These are phyloP conservation scores for Pseudachorutes palmiensis DNA, from an alignment of 1,140 invertebrate species.

Conservation along the genomic window DNA sequence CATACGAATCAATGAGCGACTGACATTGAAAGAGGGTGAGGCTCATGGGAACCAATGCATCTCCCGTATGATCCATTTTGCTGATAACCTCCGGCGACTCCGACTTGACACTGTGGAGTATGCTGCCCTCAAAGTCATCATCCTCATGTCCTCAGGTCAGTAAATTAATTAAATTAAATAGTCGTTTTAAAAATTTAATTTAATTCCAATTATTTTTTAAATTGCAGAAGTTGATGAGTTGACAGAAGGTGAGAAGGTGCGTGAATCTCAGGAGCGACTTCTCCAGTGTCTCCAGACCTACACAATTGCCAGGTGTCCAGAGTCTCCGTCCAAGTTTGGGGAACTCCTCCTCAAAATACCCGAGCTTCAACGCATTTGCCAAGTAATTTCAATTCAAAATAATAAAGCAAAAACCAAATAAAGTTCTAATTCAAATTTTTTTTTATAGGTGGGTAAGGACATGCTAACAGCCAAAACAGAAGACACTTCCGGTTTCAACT, in stretches of 20 bases:
- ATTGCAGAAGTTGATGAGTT: conserved; percentile 77
- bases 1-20: conserved; percentile 37
- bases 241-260: conserved; percentile 80
- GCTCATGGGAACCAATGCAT: conserved; percentile 49
- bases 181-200: neutral
- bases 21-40: conserved; percentile 35
- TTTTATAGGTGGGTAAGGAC: conserved; percentile 75
- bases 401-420: too few relatives aligned
- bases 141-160: conserved; percentile 83
- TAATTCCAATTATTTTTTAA: too few relatives aligned
- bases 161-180: conserved; percentile 20
- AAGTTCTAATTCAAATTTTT: too few relatives aligned
- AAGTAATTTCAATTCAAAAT: too few relatives aligned
- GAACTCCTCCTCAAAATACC: conserved; percentile 86
- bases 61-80: conserved; percentile 87
- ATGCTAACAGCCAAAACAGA: conserved; percentile 75
- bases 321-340: conserved; percentile 88
- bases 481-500: conserved; percentile 76
- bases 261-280: conserved; percentile 86
- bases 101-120: conserved; percentile 94
- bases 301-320: conserved; percentile 80
- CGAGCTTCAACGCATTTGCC: conserved; percentile 86
- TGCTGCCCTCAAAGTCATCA: conserved; percentile 86
- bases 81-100: conserved; percentile 78
- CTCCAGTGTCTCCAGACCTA: conserved; percentile 86